Evolutionary conservation across 2,888 invertebrate genomes (phyloP).

Genomic region (Diarsia rubi): DNA sequence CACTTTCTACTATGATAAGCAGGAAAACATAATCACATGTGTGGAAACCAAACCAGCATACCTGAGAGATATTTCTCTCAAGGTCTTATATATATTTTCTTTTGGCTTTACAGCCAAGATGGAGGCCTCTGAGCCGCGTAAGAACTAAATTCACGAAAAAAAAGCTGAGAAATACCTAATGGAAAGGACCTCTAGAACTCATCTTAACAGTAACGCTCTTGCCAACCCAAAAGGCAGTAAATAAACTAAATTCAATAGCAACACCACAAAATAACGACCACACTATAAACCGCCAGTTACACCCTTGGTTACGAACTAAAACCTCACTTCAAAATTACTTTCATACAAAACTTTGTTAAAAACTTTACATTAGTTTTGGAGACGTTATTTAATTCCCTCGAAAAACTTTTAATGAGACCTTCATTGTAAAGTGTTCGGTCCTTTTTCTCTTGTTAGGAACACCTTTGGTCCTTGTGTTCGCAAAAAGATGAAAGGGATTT

Average conservation of each 20-base stretch:
- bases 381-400: conserved; percentile 77
- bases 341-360: conserved; percentile 65
- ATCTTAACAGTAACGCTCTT: background rate
- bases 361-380: conserved; percentile 71
- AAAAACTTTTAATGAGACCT: conserved; percentile 81
- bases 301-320: conserved; percentile 47
- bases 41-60: too few relatives aligned
- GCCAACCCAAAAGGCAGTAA: background rate
- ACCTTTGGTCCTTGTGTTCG: conserved; percentile 53
- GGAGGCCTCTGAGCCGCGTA: too few relatives aligned
- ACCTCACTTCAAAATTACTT: conserved; percentile 70
- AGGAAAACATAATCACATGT: too few relatives aligned
- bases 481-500: conserved; percentile 60
- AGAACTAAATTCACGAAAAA: too few relatives aligned
- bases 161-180: background rate
- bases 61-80: too few relatives aligned
- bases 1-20: too few relatives aligned
- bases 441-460: conserved; percentile 56
- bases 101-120: too few relatives aligned
- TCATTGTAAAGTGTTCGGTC: conserved; percentile 56
- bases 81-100: too few relatives aligned
- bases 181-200: background rate
- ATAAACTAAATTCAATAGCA: background rate
- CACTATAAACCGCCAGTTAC: conserved; percentile 12
- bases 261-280: background rate